A percentile compares a stretch with the other conserved stretches of the same genome.
Evolutionary conservation across 2,888 invertebrate species (phyloP).

Genomic region (Digitonthophagus gazella): DNA sequence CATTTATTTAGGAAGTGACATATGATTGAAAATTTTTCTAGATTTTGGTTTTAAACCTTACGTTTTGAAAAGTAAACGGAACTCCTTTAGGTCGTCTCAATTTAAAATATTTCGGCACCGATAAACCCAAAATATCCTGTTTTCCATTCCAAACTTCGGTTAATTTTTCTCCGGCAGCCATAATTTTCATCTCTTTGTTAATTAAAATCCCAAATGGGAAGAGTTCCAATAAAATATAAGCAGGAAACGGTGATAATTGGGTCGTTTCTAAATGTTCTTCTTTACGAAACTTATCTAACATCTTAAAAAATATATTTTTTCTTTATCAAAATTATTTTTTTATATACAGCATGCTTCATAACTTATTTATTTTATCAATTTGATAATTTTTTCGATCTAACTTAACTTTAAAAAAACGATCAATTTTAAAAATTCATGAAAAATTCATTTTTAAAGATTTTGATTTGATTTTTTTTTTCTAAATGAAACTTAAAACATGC

Average conservation of each 20-base stretch:
- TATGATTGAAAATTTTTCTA: neutral
- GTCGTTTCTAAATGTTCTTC: constrained; percentile 42
- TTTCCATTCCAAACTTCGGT: constrained; percentile 62
- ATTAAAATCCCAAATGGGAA: constrained; percentile 88
- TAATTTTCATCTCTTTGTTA: constrained; percentile 71
- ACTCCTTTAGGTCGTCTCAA: constrained; percentile 80
- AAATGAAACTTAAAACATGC: no score
- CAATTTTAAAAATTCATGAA: no score
- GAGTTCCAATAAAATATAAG: constrained; percentile 69
- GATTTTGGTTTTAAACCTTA: constrained; percentile 48
- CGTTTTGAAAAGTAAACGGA: constrained; percentile 80
- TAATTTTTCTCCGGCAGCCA: constrained; percentile 77
- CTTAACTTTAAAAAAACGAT: no score
- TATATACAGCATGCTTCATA: neutral
- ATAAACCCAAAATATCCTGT: constrained; percentile 61
- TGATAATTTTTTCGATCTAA: neutral
- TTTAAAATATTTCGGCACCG: constrained; percentile 69
- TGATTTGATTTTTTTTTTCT: no score
- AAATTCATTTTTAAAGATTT: no score
- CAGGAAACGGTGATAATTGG: constrained; percentile 62
- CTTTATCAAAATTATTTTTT: neutral
- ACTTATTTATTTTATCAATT: neutral
- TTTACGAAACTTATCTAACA: constrained; percentile 41
- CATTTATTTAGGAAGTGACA: neutral
- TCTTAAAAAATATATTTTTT: constrained; percentile 36